These are phyloP conservation scores for Umimayanthus kanabou DNA, from an alignment of 92 coral and sea anemone species.

Conservation along the genomic window DNA sequence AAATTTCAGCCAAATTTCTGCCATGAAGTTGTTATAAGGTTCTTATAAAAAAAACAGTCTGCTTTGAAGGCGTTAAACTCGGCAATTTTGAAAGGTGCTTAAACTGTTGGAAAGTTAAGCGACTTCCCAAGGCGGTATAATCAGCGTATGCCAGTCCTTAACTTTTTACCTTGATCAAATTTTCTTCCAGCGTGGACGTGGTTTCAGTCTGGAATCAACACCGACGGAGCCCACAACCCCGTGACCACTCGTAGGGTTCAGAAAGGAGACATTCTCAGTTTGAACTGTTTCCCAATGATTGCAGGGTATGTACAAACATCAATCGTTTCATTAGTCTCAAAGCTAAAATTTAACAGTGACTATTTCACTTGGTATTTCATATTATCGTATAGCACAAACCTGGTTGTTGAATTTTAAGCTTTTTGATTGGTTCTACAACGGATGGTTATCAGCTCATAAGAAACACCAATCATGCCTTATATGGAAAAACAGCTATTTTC, in stretches of 20 bases:
- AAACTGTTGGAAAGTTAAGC: background rate
- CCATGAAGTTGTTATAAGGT: too few species aligned
- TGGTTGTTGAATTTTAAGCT: too few species aligned
- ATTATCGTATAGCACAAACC: background rate
- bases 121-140: too few species aligned
- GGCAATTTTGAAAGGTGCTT: background rate
- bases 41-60: background rate
- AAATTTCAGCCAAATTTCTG: too few species aligned
- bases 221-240: constrained; percentile 90
- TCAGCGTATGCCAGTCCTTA: too few species aligned
- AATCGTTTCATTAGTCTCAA: background rate
- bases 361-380: background rate
- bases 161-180: background rate
- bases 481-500: too few species aligned
- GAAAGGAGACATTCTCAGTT: constrained; percentile 87
- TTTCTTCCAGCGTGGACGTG: constrained; percentile 85
- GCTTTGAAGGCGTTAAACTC: background rate
- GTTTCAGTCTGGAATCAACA: constrained; percentile 95
- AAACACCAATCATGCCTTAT: too few species aligned
- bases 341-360: background rate
- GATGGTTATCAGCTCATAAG: too few species aligned
- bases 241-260: constrained; percentile 86
- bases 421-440: too few species aligned
- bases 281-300: constrained; percentile 87
- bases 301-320: constrained; percentile 70